These are phyloP conservation scores for Dugesia japonica DNA, from an alignment of 2,888 invertebrate species.

Conservation along the genomic window DNA sequence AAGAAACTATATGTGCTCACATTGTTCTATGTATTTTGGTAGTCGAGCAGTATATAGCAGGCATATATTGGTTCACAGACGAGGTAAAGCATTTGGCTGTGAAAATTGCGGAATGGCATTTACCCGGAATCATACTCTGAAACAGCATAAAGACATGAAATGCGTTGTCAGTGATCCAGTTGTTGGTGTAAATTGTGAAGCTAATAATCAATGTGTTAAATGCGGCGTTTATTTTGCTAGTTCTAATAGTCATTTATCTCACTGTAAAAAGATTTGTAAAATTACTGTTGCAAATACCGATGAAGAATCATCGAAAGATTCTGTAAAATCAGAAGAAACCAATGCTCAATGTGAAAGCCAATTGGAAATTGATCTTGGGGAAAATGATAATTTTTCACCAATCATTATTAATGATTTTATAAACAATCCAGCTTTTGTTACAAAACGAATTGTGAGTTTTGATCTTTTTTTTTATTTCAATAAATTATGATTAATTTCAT, in stretches of 20 bases:
- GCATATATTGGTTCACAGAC: background rate
- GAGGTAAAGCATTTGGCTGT: conserved; percentile 10
- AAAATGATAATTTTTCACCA: background rate
- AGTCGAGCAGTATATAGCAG: conserved; percentile 4
- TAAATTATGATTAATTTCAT: background rate
- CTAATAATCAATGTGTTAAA: background rate
- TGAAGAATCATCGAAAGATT: background rate
- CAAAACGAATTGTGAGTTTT: background rate
- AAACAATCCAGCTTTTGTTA: conserved; percentile 13
- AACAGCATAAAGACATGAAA: conserved; percentile 8
- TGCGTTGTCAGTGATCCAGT: background rate
- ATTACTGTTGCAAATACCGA: background rate
- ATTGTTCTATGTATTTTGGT: background rate
- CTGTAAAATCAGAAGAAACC: conserved; percentile 3
- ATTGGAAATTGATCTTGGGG: background rate
- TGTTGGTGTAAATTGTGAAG: background rate
- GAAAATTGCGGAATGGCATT: conserved; percentile 2
- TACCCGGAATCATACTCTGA: conserved; percentile 5
- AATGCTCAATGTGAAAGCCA: background rate
- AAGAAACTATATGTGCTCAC: conserved; percentile 17
- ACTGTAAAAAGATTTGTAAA: conserved; percentile 1
- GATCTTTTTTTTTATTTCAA: no score
- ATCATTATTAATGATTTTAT: background rate
- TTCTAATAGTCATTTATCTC: background rate
- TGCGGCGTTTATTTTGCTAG: background rate